These are phyloP conservation scores for Naso thynnoides DNA, from an alignment of 2,797 vertebrate species.

Conservation along the genomic window DNA sequence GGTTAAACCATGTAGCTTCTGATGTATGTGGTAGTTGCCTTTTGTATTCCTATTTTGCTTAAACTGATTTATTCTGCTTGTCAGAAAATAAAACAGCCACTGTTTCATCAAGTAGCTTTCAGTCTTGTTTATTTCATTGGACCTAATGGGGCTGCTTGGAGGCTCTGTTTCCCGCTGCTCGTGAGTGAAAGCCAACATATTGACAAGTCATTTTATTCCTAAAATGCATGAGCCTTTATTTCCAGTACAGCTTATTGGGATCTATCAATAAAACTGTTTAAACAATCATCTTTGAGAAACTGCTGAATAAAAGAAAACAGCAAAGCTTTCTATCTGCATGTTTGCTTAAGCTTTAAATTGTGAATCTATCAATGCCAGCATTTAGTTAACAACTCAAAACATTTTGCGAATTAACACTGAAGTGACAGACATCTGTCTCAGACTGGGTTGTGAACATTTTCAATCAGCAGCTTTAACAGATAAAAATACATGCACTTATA, in stretches of 20 bases:
- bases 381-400: constrained; percentile 10
- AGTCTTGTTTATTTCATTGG: constrained; percentile 64
- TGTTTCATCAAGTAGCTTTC: constrained; percentile 51
- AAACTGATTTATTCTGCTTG: neutral
- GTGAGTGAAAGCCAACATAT: constrained; percentile 37
- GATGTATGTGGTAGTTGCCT: neutral
- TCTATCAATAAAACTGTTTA: constrained; percentile 40
- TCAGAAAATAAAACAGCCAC: constrained; percentile 62
- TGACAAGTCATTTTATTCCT: constrained; percentile 56
- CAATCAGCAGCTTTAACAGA: too few species aligned
- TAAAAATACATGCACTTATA: too few species aligned
- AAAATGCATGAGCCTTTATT: constrained; percentile 54
- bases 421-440: constrained; percentile 3
- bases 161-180: constrained; percentile 36
- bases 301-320: constrained; percentile 23
- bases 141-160: constrained; percentile 53
- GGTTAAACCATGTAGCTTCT: constrained; percentile 11
- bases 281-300: constrained; percentile 50
- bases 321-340: neutral
- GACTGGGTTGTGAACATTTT: neutral
- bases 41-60: neutral
- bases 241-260: constrained; percentile 58
- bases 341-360: neutral
- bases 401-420: constrained; percentile 1
- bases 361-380: neutral